Evolutionary conservation across 2,888 invertebrate genomes (phyloP), one percentile per base, ranked within the genome.

Genomic region (Lepidochitona cinerea): DNA sequence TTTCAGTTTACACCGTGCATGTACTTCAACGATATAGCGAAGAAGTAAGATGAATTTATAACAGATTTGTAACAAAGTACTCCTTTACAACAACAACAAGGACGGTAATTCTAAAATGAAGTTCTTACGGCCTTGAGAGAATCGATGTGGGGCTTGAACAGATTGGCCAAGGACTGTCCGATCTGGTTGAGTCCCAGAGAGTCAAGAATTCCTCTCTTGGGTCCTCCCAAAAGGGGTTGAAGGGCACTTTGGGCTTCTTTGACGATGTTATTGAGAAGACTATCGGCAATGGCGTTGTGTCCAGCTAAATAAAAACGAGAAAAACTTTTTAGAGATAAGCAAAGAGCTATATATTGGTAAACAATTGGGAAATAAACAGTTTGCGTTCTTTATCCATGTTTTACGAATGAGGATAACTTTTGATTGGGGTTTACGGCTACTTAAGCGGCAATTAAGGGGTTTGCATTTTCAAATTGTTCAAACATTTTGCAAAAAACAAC

Each of bases 141-240:
- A 29, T 59, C 59, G 29, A 59, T 59, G 59, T 59, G 59, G 23
- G 59, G 59, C 32, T 59, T 59, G 59, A 59, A 59, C 3, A 59
- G 59, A 32, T 59, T 59, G 3, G 59, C 59, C 59, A 59, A 26
- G 2, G 59, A 29, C 59, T 59, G 59, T 59, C 59, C 59, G 59
- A 59, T 59, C 59, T 59, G 59, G 59, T 59, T 59, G 59, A 59
- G 59, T 18, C 59, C 59, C 5, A 59, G 59, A 26, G 12, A 29
- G 59, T 59, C 59, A 2, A 59, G 59, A 32, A 59, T 59, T 59
- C 59, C 59, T 59, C 59, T 59, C 29, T 26, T 59, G 23, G 4
- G 18, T 18, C 4, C 59, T 18, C 59, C 59, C 14, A 59, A 26
- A 1, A 59, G 59, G 29, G 59, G 59, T 9, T 23, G 23, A 12